Conservation (phyloP, 92 coral and sea anemone species). For the Palythoa grandis region DNA sequence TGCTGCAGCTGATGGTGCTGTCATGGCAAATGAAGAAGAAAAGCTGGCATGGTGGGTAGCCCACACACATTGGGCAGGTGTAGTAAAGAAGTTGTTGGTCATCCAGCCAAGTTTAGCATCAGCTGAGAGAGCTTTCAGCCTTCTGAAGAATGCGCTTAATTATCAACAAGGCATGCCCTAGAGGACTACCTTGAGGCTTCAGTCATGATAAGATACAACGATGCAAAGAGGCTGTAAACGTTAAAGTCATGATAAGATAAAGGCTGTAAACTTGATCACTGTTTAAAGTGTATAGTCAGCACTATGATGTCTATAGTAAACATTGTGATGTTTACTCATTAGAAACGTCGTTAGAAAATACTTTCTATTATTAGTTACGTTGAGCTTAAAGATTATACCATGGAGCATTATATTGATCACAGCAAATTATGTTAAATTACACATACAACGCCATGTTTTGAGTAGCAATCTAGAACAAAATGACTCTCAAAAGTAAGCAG, state of each 20-base stretch:
- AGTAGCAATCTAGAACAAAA: background rate
- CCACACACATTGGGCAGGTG: conserved; percentile 44
- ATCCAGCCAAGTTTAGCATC: conserved; percentile 58
- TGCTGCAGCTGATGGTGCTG: conserved; percentile 73
- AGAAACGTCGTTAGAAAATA: conserved; percentile 51
- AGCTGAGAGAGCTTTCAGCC: background rate
- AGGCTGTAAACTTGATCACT: conserved; percentile 52
- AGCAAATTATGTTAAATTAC: background rate
- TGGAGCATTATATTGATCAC: no score
- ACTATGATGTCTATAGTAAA: conserved; percentile 41
- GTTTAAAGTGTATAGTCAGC: conserved; percentile 37
- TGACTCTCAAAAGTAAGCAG: background rate
- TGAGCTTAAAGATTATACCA: background rate
- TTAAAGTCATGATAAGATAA: conserved; percentile 18
- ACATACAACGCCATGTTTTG: background rate
- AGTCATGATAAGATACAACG: conserved; percentile 67
- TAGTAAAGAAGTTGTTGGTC: conserved; percentile 57
- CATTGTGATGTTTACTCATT: conserved; percentile 52
- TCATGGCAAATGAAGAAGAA: conserved; percentile 60
- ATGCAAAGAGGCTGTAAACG: conserved; percentile 61
- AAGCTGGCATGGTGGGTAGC: conserved; percentile 58
- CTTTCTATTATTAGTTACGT: conserved; percentile 20
- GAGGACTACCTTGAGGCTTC: conserved; percentile 73
- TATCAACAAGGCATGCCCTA: conserved; percentile 65
- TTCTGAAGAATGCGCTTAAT: conserved; percentile 48